These are phyloP conservation scores for Lateolabrax maculatus DNA, from an alignment of 2,797 vertebrate genomes.

Conservation along the genomic window DNA sequence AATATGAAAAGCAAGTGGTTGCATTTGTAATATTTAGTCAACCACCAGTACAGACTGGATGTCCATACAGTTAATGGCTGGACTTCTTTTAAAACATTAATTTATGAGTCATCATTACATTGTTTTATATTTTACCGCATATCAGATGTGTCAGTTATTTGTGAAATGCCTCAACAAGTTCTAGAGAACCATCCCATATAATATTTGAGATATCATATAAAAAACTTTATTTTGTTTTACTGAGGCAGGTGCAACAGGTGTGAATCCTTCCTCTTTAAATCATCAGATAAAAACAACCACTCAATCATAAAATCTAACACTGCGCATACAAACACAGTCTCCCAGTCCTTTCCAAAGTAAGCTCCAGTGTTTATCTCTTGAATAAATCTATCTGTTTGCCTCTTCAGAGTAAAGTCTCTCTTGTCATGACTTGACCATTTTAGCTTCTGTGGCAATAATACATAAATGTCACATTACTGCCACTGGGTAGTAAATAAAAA, in stretches of 20 bases:
- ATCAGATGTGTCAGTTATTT: neutral
- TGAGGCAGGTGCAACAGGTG: constrained; percentile 24
- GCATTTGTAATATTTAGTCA: neutral
- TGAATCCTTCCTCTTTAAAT: constrained; percentile 15
- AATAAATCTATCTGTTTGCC: constrained; percentile 44
- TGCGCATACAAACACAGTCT: constrained; percentile 16
- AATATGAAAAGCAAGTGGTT: neutral
- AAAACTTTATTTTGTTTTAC: constrained; percentile 4
- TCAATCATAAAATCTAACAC: constrained; percentile 10
- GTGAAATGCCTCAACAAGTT: neutral
- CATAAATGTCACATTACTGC: constrained; percentile 36
- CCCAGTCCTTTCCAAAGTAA: constrained; percentile 24
- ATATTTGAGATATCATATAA: neutral
- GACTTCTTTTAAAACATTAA: neutral
- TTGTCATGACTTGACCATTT: constrained; percentile 54
- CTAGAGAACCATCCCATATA: neutral
- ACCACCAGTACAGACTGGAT: neutral
- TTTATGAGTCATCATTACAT: neutral
- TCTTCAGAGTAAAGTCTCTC: constrained; percentile 34
- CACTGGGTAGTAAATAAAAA: constrained; percentile 22
- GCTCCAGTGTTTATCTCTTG: constrained; percentile 35
- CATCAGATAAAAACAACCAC: constrained; percentile 26
- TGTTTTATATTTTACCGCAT: neutral
- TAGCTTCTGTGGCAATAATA: constrained; percentile 28
- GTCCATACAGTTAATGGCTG: neutral